Base-by-base conservation (phyloP, 2,113 vertebrate genomes). In the Oreotrochilus melanogaster region DNA sequence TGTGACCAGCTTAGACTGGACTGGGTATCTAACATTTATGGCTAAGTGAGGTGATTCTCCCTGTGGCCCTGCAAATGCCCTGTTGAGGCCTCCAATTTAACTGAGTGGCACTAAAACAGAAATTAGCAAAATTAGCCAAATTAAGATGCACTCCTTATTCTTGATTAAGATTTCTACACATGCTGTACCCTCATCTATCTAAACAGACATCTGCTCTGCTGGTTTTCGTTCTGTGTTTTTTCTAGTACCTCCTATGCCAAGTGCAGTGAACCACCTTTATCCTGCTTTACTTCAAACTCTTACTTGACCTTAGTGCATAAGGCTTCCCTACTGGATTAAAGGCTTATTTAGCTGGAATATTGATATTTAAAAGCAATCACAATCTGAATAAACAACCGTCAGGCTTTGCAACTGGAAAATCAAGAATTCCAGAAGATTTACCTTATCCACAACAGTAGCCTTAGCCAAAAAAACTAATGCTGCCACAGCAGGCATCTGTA, bases 401-500 rank as follows among this genome's bases (percentile, higher is more conserved):
- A 54, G 53, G 25, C 33, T 93, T 92, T 90, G 42, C 88, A 84
- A 30, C 8, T 23, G 60, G 45, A 8, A 39, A 25, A 45, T 35
- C 42, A 18, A 10, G 45, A 69, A n/a, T 81, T 87, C 57, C 27
- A 69, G 54, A 58, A 65, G 47, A 67, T 78, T 70, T 43, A 78
- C 75, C 39, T 89, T 84, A 74, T 27, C 47, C 53, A n/a, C 53
- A 78, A 8, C 27, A 42, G 22, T 2, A 56, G 50, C 42, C 65
- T 61, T 25, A 87, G 89, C 89, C 80, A 78, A 75, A 78, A 73
- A 72, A 35, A 33, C 51, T 66, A 76, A 48, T 33, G 66, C 66
- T 91, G 87, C 53, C 50, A 11, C 91, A 94, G 91, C 66, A 94
- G 94, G 91, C 71, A 76, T 18, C 89, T 69, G 87, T 69, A 45